These are phyloP conservation scores for Tokudaia tokunoshimensis DNA, from an alignment of 2,797 vertebrate species.

Conservation along the genomic window DNA sequence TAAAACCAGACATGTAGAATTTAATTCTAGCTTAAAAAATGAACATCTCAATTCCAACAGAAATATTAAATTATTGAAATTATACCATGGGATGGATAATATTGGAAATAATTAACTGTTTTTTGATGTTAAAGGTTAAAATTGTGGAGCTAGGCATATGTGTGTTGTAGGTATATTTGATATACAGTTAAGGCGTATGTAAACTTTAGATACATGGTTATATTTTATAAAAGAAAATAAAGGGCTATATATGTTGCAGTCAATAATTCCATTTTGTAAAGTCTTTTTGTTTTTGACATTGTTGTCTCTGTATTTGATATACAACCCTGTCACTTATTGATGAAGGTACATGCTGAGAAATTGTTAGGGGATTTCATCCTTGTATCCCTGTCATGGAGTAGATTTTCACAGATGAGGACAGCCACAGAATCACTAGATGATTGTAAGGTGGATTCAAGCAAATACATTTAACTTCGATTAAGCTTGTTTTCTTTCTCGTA, in stretches of 20 bases:
- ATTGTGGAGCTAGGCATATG: not conserved
- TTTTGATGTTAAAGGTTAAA: slow-evolving; percentile 40
- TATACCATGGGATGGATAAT: not conserved
- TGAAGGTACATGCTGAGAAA: not conserved
- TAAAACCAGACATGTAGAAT: slow-evolving; percentile 58
- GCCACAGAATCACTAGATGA: not conserved
- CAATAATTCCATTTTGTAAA: slow-evolving; percentile 41
- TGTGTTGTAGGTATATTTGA: not conserved
- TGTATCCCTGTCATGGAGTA: not conserved
- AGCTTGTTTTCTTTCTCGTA: slow-evolving; percentile 52
- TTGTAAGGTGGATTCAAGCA: slow-evolving; percentile 25
- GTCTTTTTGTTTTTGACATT: not conserved
- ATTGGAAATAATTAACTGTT: slow-evolving; percentile 55
- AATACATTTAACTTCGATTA: slow-evolving; percentile 47
- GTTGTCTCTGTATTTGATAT: slow-evolving; percentile 25
- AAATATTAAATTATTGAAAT: slow-evolving; percentile 57
- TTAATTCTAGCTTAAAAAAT: slow-evolving; percentile 60
- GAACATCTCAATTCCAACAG: slow-evolving; percentile 46
- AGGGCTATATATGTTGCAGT: slow-evolving; percentile 16
- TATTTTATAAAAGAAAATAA: slow-evolving; percentile 43
- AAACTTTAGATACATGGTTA: not conserved
- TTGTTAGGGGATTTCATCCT: not conserved
- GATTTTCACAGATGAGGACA: not conserved
- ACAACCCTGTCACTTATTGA: not conserved
- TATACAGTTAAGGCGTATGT: not conserved